Percentiles rank a stretch among this genome's conserved stretches.
phyloP scores from a whole-genome alignment of 2,888 invertebrate species.

The Callyntrura guangdongensis region DNA sequence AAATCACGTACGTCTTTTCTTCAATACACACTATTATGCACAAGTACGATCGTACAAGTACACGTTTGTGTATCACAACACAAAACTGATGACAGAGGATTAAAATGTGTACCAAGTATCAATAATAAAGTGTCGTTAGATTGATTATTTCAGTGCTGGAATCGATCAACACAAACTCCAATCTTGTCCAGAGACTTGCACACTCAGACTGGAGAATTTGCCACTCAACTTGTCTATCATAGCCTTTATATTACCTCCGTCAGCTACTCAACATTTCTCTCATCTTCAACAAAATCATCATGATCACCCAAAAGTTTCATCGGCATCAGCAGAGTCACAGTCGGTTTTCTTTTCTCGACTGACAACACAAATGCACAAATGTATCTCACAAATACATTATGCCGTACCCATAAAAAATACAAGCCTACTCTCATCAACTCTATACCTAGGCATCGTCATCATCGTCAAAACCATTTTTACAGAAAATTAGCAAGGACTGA shows the following conservation, averaged over 20 bases:
- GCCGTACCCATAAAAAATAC: too few species aligned
- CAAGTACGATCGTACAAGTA: not conserved
- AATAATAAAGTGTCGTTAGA: not conserved
- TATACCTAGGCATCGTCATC: not conserved
- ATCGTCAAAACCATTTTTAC: not conserved
- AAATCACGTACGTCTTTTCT: not conserved
- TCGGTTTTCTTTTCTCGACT: conserved; percentile 3
- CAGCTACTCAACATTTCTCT: not conserved
- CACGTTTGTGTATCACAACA: not conserved
- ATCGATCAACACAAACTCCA: not conserved
- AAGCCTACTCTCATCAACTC: too few species aligned
- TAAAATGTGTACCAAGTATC: not conserved
- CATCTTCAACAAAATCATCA: conserved; percentile 7
- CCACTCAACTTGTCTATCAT: not conserved
- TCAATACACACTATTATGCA: not conserved
- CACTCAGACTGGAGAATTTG: conserved; percentile 1
- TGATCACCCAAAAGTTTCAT: not conserved
- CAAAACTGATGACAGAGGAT: not conserved
- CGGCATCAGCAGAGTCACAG: not conserved
- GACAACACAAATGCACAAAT: conserved; percentile 1
- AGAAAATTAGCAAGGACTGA: not conserved
- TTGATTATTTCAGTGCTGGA: not conserved
- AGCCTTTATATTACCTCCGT: not conserved
- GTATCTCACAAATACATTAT: not conserved
- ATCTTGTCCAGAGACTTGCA: not conserved